Evolutionary conservation across 2,113 vertebrate genomes (phyloP).

Genomic region (Dolichotis patagonum): DNA sequence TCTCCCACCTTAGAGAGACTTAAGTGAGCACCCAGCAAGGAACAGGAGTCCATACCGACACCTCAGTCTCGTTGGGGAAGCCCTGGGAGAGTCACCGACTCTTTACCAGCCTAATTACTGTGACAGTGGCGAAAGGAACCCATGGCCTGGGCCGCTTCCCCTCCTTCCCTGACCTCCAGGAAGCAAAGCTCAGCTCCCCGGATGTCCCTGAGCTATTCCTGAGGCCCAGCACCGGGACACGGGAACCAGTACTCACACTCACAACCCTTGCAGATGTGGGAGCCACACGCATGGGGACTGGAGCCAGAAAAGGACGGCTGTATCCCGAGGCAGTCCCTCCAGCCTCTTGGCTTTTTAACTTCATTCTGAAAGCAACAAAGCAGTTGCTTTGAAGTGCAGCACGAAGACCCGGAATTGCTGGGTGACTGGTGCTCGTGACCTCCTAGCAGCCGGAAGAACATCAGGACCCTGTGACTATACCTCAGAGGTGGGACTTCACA

Average conservation of each 20-base stretch:
- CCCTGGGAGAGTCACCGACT: neutral
- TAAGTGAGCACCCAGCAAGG: neutral
- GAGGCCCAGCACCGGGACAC: neutral
- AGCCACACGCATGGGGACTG: neutral
- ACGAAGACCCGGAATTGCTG: neutral
- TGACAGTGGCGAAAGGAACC: neutral
- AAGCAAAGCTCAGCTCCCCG: neutral
- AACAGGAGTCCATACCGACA: fast-evolving
- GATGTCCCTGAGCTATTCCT: neutral
- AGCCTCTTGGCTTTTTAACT: neutral
- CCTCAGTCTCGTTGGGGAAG: fast-evolving
- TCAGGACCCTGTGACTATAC: neutral
- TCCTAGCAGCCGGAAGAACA: fast-evolving
- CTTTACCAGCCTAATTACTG: neutral
- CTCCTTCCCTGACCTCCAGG: neutral
- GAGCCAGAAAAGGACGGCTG: neutral
- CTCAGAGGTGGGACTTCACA: neutral
- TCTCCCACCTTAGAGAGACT: neutral
- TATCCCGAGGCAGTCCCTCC: neutral
- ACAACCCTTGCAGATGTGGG: too few species aligned
- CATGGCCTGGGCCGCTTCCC: neutral
- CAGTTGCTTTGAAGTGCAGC: neutral
- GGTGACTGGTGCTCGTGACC: neutral
- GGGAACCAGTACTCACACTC: neutral
- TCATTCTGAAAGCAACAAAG: neutral